Conservation (phyloP, 2,113 vertebrate species). For the Percopsis transmontana region DNA sequence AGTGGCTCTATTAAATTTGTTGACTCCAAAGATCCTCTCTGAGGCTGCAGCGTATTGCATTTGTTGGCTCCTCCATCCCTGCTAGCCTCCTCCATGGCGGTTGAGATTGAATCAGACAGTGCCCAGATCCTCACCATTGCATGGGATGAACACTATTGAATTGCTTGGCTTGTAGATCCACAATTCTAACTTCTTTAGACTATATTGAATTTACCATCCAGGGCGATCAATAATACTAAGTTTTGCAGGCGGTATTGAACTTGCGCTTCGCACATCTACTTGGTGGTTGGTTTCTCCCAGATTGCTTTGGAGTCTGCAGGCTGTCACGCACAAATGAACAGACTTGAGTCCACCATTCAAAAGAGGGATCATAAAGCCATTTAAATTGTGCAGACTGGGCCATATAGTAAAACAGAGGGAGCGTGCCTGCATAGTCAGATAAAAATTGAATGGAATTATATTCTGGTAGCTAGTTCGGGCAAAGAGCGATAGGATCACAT, state of each 20-base stretch:
- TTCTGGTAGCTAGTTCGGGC: constrained; percentile 1
- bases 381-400: constrained; percentile 37
- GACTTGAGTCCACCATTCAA: constrained; percentile 58
- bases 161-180: constrained; percentile 81
- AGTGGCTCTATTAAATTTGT: constrained; percentile 79
- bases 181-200: constrained; percentile 82
- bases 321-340: constrained; percentile 64
- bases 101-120: constrained; percentile 81
- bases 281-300: constrained; percentile 66
- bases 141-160: constrained; percentile 79
- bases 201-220: constrained; percentile 82
- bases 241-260: constrained; percentile 81
- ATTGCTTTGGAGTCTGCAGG: constrained; percentile 72
- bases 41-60: constrained; percentile 76
- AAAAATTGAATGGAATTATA: constrained; percentile 43
- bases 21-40: constrained; percentile 76
- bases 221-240: constrained; percentile 81
- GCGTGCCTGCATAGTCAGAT: constrained; percentile 38
- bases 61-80: constrained; percentile 75
- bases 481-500: constrained; percentile 15
- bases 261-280: constrained; percentile 69
- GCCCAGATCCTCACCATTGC: constrained; percentile 77
- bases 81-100: constrained; percentile 66
- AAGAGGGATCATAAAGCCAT: constrained; percentile 55
- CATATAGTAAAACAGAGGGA: constrained; percentile 46